Percentiles rank a stretch among this genome's conserved stretches.
Conservation (phyloP, 2,888 invertebrate genomes). For the Lasioglossum pauxillum region DNA sequence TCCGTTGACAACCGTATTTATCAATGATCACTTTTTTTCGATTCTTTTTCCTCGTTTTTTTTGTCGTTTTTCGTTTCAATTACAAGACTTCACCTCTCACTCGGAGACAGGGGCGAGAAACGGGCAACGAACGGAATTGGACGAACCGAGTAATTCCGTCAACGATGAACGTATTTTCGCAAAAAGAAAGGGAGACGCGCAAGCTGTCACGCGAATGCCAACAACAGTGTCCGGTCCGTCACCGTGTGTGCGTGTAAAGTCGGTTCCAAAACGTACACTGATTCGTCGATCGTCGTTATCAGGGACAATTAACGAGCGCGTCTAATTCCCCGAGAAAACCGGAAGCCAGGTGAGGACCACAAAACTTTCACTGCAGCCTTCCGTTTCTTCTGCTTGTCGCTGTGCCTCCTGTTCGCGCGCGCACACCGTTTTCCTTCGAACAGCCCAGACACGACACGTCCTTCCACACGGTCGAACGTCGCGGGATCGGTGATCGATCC, state of each 20-base stretch:
- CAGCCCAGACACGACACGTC: neutral
- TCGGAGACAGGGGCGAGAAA: conserved; percentile 16
- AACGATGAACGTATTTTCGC: neutral
- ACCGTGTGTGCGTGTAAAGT: neutral
- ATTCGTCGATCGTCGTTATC: conserved; percentile 33
- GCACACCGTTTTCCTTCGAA: conserved; percentile 11
- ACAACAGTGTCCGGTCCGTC: conserved; percentile 18
- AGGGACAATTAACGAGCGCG: conserved; percentile 35
- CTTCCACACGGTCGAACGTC: conserved; percentile 5
- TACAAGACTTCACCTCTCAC: conserved; percentile 62
- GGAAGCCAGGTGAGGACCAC: conserved; percentile 50
- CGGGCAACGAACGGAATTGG: neutral
- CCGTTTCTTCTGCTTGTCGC: conserved; percentile 42
- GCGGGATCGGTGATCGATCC: conserved; percentile 19
- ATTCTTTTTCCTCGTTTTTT: neutral
- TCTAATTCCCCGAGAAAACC: conserved; percentile 44
- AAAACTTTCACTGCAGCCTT: conserved; percentile 65
- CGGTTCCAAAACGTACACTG: conserved; percentile 37
- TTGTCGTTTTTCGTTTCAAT: neutral
- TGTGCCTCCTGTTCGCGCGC: conserved; percentile 13
- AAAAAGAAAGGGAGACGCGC: neutral
- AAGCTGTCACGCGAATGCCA: conserved; percentile 35
- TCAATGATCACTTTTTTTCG: conserved; percentile 41
- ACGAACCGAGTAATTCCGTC: conserved; percentile 4
- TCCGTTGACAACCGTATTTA: conserved; percentile 27